These are phyloP conservation scores for Tachystola acroxantha DNA, from an alignment of 2,888 invertebrate species.

Conservation along the genomic window DNA sequence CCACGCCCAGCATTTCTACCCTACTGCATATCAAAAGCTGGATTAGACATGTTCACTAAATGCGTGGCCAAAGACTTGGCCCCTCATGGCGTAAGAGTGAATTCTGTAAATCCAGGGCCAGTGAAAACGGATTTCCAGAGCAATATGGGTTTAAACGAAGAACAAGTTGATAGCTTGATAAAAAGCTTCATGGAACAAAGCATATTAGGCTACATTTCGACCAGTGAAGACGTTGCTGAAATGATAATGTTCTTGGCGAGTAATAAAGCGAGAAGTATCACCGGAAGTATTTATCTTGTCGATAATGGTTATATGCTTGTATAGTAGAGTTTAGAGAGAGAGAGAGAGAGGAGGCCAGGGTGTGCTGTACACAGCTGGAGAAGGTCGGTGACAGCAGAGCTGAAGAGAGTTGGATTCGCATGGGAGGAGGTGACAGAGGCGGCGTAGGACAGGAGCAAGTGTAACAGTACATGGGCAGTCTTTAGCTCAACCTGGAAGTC, in stretches of 20 bases:
- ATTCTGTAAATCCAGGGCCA: constrained; percentile 70
- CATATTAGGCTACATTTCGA: constrained; percentile 9
- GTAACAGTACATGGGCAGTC: no score
- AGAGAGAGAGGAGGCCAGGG: no score
- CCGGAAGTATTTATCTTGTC: constrained; percentile 7
- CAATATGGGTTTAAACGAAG: neutral
- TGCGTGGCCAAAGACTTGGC: constrained; percentile 81
- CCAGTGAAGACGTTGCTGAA: constrained; percentile 14
- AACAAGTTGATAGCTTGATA: constrained; percentile 1
- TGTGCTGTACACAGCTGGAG: no score
- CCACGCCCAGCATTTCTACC: constrained; percentile 3
- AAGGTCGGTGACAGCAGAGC: no score
- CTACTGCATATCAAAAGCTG: constrained; percentile 84
- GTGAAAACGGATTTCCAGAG: constrained; percentile 1
- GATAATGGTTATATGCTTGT: neutral
- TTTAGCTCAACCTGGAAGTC: no score
- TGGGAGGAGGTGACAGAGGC: no score
- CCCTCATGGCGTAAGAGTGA: constrained; percentile 77
- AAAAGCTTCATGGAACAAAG: neutral
- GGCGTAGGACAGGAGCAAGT: no score
- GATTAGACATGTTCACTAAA: constrained; percentile 84
- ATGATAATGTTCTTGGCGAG: constrained; percentile 15
- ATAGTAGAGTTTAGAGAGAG: no score
- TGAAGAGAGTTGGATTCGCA: no score
- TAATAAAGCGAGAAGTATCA: constrained; percentile 14